Percentiles rank a stretch among this genome's conserved stretches.
These are phyloP conservation scores for Drosophila ezoana DNA, from an alignment of 2,888 invertebrate species.

Conservation along the genomic window DNA sequence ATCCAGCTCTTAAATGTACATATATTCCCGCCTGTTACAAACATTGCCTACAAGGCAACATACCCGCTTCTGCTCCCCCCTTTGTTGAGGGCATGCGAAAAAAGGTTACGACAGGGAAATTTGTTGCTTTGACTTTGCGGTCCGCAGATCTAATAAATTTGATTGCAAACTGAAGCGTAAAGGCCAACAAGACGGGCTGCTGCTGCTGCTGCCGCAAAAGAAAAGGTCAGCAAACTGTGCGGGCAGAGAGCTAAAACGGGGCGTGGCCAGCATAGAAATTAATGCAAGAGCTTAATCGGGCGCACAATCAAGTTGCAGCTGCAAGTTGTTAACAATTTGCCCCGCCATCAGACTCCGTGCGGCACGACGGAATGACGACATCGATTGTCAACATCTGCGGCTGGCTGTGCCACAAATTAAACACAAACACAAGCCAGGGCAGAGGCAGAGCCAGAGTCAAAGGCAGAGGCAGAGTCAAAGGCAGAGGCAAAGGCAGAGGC, in stretches of 20 bases:
- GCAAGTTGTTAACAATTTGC: background rate
- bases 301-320: slow-evolving; percentile 46
- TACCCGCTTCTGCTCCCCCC: background rate
- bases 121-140: slow-evolving; percentile 39
- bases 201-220: background rate
- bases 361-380: slow-evolving; percentile 47
- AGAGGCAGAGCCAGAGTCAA: background rate
- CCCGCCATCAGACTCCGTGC: too few species aligned
- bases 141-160: slow-evolving; percentile 59
- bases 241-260: background rate
- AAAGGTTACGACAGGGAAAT: slow-evolving; percentile 33
- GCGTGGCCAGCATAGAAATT: slow-evolving; percentile 40
- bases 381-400: slow-evolving; percentile 69
- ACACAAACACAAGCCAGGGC: slow-evolving; percentile 59
- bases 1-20: too few species aligned
- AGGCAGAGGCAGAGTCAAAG: background rate
- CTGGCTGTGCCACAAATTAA: slow-evolving; percentile 68
- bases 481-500: background rate
- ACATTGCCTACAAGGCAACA: background rate
- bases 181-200: slow-evolving; percentile 47
- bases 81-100: background rate
- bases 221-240: slow-evolving; percentile 51
- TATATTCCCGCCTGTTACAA: background rate
- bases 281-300: slow-evolving; percentile 69
- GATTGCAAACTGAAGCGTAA: slow-evolving; percentile 63